These are phyloP conservation scores for Tenthredo mesomela DNA, from an alignment of 2,888 invertebrate species.

Conservation along the genomic window DNA sequence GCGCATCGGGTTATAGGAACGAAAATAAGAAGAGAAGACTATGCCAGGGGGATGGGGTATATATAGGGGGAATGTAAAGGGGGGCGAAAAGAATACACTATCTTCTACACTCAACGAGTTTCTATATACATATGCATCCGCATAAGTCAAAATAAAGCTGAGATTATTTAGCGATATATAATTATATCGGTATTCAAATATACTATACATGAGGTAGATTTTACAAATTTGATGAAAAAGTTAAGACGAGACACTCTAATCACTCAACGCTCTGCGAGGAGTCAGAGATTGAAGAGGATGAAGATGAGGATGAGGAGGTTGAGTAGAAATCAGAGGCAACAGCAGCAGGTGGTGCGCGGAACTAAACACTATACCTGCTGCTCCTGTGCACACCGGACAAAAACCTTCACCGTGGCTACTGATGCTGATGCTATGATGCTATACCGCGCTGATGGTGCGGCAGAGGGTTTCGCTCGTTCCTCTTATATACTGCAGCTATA, in stretches of 20 bases:
- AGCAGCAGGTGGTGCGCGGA: constrained; percentile 74
- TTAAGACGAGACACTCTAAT: constrained; percentile 26
- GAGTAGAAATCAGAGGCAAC: constrained; percentile 60
- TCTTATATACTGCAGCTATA: too few species aligned
- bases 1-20: constrained; percentile 21
- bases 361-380: constrained; percentile 69
- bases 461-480: constrained; percentile 30
- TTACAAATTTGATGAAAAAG: neutral
- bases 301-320: constrained; percentile 59
- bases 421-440: neutral
- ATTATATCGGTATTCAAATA: neutral
- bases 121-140: too few species aligned
- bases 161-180: neutral
- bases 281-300: constrained; percentile 53
- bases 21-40: constrained; percentile 52
- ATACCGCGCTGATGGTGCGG: neutral
- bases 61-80: constrained; percentile 49
- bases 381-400: constrained; percentile 32
- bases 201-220: neutral
- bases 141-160: too few species aligned
- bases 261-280: constrained; percentile 42
- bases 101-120: neutral
- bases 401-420: constrained; percentile 17
- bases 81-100: constrained; percentile 15
- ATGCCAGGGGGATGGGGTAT: constrained; percentile 44